Conservation (phyloP, 1,140 invertebrate genomes). For the Chrysopa pallens region DNA sequence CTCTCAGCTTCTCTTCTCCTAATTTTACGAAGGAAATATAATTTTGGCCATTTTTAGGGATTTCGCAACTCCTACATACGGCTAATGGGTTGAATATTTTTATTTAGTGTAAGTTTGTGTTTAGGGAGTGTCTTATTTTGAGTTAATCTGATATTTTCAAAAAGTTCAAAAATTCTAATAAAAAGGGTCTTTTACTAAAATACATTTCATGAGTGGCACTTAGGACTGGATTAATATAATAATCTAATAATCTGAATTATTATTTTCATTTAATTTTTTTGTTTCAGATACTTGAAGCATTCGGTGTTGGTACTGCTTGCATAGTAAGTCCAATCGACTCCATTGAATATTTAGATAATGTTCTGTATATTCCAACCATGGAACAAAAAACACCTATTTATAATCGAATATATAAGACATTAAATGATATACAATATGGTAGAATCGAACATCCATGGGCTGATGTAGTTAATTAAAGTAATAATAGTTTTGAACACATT, state of each 20-base stretch:
- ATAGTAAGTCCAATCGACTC: slow-evolving; percentile 75
- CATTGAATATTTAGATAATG: slow-evolving; percentile 50
- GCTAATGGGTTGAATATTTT: too few relatives aligned
- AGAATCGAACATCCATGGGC: slow-evolving; percentile 64
- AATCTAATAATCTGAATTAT: slow-evolving; percentile 1
- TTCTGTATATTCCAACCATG: slow-evolving; percentile 56
- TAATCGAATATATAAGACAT: slow-evolving; percentile 45
- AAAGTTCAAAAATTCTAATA: neutral
- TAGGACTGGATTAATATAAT: slow-evolving; percentile 2
- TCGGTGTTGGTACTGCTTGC: slow-evolving; percentile 88
- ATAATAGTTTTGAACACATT: too few relatives aligned
- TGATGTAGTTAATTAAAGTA: slow-evolving; percentile 26
- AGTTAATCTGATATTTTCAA: neutral
- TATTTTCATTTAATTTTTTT: too few relatives aligned
- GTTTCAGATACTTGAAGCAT: slow-evolving; percentile 74
- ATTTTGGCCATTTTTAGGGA: too few relatives aligned
- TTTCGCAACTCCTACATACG: too few relatives aligned
- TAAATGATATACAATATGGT: slow-evolving; percentile 78
- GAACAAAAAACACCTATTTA: slow-evolving; percentile 46
- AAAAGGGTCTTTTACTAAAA: neutral
- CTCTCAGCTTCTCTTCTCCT: too few relatives aligned
- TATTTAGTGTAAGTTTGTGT: too few relatives aligned
- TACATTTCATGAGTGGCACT: neutral
- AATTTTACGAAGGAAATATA: too few relatives aligned
- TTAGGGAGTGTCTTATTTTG: neutral